Percentiles rank a stretch among this genome's conserved stretches.
These are phyloP conservation scores for Microctenopoma stevenorrisi DNA, from an alignment of 2,797 vertebrate species.

Conservation along the genomic window DNA sequence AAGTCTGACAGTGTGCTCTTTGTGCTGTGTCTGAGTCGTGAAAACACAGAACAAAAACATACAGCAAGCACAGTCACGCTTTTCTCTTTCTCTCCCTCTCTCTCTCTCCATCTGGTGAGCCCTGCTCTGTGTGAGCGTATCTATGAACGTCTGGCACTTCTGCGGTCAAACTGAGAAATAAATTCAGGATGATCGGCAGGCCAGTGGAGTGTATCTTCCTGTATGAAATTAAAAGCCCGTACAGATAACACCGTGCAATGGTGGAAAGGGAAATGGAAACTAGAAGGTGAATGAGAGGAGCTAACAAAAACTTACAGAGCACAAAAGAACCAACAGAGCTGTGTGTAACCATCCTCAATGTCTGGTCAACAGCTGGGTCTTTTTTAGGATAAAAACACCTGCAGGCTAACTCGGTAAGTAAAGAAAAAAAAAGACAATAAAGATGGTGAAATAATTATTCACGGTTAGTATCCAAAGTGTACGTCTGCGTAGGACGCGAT, in stretches of 20 bases:
- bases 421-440: not conserved
- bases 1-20: slow-evolving; percentile 75
- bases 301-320: slow-evolving; percentile 10
- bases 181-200: slow-evolving; percentile 32
- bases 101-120: slow-evolving; percentile 56
- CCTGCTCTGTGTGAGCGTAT: slow-evolving; percentile 55
- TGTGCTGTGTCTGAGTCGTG: slow-evolving; percentile 81
- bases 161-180: slow-evolving; percentile 39
- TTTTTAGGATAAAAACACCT: slow-evolving; percentile 6
- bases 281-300: slow-evolving; percentile 15
- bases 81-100: slow-evolving; percentile 68
- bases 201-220: slow-evolving; percentile 28
- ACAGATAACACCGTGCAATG: slow-evolving; percentile 21
- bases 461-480: not conserved
- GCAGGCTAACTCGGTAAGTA: slow-evolving; percentile 3
- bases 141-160: slow-evolving; percentile 44
- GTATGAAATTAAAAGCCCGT: slow-evolving; percentile 25
- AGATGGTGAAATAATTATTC: not conserved
- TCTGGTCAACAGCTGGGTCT: not conserved
- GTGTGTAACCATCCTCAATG: not conserved
- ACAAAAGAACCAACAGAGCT: no score
- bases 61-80: slow-evolving; percentile 80
- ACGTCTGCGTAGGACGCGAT: not conserved
- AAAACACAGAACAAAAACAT: slow-evolving; percentile 81
- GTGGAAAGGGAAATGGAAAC: slow-evolving; percentile 25